These are phyloP conservation scores for Anthonomus grandis DNA, from an alignment of 1,140 invertebrate species.

Conservation along the genomic window DNA sequence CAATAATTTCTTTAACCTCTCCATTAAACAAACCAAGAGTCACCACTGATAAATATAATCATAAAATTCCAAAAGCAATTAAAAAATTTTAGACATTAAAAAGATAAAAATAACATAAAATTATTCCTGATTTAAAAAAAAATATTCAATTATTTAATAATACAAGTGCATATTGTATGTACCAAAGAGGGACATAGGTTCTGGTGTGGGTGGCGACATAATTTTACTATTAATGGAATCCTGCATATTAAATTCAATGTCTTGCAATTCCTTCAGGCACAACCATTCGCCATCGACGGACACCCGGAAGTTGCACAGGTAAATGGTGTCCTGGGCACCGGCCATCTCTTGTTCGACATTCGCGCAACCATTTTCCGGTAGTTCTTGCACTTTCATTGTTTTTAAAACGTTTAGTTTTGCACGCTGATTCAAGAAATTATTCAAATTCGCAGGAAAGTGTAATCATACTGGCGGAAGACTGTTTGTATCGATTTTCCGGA, in stretches of 20 bases:
- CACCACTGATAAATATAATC: no score
- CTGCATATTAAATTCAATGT: conserved; percentile 76
- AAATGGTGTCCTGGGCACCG: conserved; percentile 92
- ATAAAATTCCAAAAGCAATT: no score
- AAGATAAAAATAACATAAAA: no score
- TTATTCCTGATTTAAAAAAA: no score
- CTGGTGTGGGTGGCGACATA: conserved; percentile 55
- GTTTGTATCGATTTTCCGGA: conserved; percentile 4
- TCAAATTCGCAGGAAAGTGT: neutral
- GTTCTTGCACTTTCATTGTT: conserved; percentile 42
- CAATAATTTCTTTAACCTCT: no score
- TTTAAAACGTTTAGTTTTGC: no score
- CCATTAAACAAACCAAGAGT: no score
- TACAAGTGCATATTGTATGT: no score
- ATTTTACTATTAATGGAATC: conserved; percentile 62
- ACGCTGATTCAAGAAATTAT: neutral
- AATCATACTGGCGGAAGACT: neutral
- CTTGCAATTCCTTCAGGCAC: conserved; percentile 90
- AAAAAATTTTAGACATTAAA: no score
- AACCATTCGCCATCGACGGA: conserved; percentile 97
- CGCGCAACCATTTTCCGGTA: conserved; percentile 31
- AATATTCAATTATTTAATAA: no score
- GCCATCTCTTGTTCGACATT: conserved; percentile 63
- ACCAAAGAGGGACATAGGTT: conserved; percentile 49
- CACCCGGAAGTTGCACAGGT: conserved; percentile 94